These are phyloP conservation scores for Electrophaes corylata DNA, from an alignment of 2,888 invertebrate species.

Conservation along the genomic window DNA sequence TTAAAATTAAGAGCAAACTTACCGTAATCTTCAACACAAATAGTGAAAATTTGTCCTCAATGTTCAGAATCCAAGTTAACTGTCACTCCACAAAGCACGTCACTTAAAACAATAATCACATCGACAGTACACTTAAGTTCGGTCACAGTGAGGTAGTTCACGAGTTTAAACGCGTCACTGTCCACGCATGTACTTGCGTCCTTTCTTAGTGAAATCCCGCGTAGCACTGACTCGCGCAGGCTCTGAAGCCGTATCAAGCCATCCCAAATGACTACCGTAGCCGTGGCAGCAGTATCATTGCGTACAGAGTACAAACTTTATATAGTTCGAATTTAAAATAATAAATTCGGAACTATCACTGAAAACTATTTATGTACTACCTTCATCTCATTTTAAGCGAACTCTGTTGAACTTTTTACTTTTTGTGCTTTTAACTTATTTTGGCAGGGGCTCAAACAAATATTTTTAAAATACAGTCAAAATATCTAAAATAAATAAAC, in stretches of 20 bases:
- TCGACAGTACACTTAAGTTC: constrained; percentile 39
- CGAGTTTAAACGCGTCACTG: constrained; percentile 17
- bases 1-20: not conserved
- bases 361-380: no score
- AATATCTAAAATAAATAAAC: no score
- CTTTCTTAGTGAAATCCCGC: constrained; percentile 49
- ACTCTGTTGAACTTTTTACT: no score
- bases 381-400: no score
- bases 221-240: constrained; percentile 77
- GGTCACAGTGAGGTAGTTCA: constrained; percentile 18
- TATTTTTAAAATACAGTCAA: no score
- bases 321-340: not conserved
- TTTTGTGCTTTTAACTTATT: no score
- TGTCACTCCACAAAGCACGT: constrained; percentile 48
- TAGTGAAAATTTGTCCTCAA: constrained; percentile 16
- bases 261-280: constrained; percentile 53
- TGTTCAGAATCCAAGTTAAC: constrained; percentile 19
- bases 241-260: constrained; percentile 68
- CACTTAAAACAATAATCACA: constrained; percentile 69
- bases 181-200: constrained; percentile 39
- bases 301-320: constrained; percentile 1
- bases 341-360: no score
- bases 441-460: no score
- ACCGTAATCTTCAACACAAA: constrained; percentile 13
- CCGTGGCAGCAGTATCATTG: constrained; percentile 5